Evolutionary conservation across 2,888 invertebrate species (phyloP).

Genomic region (Pristionchus japonicus): DNA sequence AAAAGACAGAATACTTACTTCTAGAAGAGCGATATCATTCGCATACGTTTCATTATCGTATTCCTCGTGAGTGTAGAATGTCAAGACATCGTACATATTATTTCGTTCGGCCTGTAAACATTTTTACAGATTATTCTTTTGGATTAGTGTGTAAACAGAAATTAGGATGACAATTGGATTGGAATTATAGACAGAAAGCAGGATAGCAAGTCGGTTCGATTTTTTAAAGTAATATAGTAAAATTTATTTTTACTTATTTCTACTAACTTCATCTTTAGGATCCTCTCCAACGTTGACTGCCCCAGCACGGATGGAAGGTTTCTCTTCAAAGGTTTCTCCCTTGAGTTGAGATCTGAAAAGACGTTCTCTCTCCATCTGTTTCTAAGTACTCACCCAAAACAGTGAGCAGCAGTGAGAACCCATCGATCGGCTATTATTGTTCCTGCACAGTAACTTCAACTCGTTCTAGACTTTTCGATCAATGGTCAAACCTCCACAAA

Average conservation of each 20-base stretch:
- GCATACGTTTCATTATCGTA: not conserved
- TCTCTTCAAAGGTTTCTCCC: not conserved
- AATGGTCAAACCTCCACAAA: not conserved
- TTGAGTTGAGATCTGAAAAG: not conserved
- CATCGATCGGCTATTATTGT: conserved; percentile 15
- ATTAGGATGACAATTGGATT: too few species aligned
- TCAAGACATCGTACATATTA: too few species aligned
- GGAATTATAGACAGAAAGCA: too few species aligned
- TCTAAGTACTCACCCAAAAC: not conserved
- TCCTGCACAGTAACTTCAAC: not conserved
- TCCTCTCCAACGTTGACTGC: not conserved
- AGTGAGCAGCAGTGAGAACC: conserved; percentile 1
- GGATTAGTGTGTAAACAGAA: too few species aligned
- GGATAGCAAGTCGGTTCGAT: too few species aligned
- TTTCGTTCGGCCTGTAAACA: too few species aligned
- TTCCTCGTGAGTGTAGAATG: not conserved
- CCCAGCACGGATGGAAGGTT: not conserved
- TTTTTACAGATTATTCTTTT: too few species aligned
- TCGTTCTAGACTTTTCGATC: not conserved
- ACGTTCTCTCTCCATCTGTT: not conserved
- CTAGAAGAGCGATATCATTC: not conserved
- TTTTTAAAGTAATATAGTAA: too few species aligned
- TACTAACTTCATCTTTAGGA: not conserved
- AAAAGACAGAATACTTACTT: not conserved
- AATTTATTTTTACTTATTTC: too few species aligned